phyloP scores from a whole-genome alignment of 2,797 vertebrate genomes.

The Tapera naevia region DNA sequence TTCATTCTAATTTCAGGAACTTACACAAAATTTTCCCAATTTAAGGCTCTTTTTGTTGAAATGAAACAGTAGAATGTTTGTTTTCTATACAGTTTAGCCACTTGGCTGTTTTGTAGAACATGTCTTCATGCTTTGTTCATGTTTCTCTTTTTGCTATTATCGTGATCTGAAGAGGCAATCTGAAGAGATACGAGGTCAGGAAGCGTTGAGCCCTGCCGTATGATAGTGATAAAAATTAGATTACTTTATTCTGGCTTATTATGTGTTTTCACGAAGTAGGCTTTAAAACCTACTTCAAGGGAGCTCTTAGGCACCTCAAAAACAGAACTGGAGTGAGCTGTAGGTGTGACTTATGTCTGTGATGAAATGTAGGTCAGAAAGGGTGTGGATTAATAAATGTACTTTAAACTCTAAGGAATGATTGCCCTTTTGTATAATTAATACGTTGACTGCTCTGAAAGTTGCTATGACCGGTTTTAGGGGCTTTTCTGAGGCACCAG shows the following conservation, averaged over 20 bases:
- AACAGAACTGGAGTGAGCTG: neutral
- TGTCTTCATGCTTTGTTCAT: neutral
- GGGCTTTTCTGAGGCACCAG: neutral
- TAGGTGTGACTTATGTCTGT: conserved; percentile 49
- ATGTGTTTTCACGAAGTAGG: neutral
- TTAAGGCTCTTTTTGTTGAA: neutral
- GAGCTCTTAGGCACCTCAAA: neutral
- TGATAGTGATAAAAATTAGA: neutral
- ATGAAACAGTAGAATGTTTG: neutral
- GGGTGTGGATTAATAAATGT: conserved; percentile 50
- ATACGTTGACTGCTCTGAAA: neutral
- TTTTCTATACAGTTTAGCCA: neutral
- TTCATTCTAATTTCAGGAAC: neutral
- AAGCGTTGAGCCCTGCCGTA: neutral
- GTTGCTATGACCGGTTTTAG: neutral
- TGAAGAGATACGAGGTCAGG: neutral
- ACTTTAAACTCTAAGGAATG: conserved; percentile 28
- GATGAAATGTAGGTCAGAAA: conserved; percentile 60
- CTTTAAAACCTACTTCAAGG: neutral
- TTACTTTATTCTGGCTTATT: neutral
- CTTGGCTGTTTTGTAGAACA: neutral
- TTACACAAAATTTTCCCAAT: neutral
- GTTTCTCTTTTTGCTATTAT: neutral
- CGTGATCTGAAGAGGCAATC: conserved; percentile 4
- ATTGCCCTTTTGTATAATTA: conserved; percentile 38